These are phyloP conservation scores for Hyposmocoma kahamanoa DNA, from an alignment of 1,140 invertebrate species.

Conservation along the genomic window DNA sequence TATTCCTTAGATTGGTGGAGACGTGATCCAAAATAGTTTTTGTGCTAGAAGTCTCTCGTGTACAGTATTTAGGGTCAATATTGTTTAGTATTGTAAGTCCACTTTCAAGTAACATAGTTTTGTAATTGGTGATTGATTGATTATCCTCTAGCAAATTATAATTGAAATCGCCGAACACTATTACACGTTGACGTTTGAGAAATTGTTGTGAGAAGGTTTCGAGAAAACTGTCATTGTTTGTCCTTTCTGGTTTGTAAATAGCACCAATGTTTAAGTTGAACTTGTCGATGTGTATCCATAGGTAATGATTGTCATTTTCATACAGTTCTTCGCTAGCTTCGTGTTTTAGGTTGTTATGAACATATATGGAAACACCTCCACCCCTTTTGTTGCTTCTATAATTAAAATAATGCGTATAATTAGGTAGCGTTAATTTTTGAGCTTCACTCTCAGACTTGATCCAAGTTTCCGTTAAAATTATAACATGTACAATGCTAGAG, in stretches of 20 bases:
- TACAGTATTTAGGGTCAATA: conserved; percentile 1
- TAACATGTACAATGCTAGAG: conserved; percentile 3
- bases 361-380: conserved; percentile 23
- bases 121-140: not conserved
- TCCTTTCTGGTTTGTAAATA: conserved; percentile 12
- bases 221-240: conserved; percentile 9
- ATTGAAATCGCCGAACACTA: conserved; percentile 11
- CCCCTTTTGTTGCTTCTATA: conserved; percentile 14
- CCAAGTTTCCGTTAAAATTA: conserved; percentile 19
- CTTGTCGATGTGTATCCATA: conserved; percentile 20
- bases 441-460: conserved; percentile 13
- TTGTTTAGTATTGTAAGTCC: conserved; percentile 9
- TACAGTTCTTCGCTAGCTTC: conserved; percentile 7
- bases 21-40: conserved; percentile 11
- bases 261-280: conserved; percentile 15
- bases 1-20: conserved; percentile 7
- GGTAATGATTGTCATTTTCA: conserved; percentile 15
- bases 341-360: conserved; percentile 16
- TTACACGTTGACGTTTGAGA: not conserved
- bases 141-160: conserved; percentile 3
- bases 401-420: conserved; percentile 20
- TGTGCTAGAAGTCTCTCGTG: not conserved
- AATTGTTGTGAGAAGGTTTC: conserved; percentile 5
- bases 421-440: not conserved
- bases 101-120: not conserved